Evolutionary conservation across 2,113 vertebrate genomes (phyloP).

Genomic region (Spea multiplicata): DNA sequence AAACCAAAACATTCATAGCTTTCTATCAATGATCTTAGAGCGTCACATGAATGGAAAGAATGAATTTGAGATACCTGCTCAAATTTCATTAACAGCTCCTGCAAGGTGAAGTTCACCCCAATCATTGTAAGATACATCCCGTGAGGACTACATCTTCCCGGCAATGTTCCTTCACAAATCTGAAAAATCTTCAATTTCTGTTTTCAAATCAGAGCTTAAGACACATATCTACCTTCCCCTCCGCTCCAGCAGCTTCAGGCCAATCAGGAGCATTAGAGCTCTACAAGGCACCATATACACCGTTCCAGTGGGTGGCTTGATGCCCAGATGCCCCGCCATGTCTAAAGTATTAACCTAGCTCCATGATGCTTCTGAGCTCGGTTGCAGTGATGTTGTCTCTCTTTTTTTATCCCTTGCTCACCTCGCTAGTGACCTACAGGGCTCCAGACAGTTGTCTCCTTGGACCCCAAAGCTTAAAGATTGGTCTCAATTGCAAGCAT

Average conservation of each 20-base stretch:
- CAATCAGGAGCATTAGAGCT: constrained; percentile 39
- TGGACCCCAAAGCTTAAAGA: constrained; percentile 53
- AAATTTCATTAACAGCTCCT: constrained; percentile 84
- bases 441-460: constrained; percentile 55
- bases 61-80: constrained; percentile 81
- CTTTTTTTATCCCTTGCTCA: constrained; percentile 52
- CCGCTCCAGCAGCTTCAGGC: constrained; percentile 41
- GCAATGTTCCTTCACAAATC: constrained; percentile 56
- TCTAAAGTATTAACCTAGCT: constrained; percentile 47
- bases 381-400: constrained; percentile 11
- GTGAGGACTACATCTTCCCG: constrained; percentile 67
- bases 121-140: constrained; percentile 80
- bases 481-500: constrained; percentile 72
- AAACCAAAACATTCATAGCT: no score
- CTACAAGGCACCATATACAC: constrained; percentile 36
- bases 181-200: constrained; percentile 50
- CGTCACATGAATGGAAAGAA: no score
- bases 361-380: constrained; percentile 50
- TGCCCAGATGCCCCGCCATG: constrained; percentile 32
- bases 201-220: constrained; percentile 52
- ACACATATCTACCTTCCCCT: constrained; percentile 56
- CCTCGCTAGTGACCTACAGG: constrained; percentile 58
- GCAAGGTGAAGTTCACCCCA: constrained; percentile 88
- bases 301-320: no score
- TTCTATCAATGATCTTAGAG: no score